Percentiles rank a stretch among this genome's conserved stretches.
Conservation (phyloP, 2,113 vertebrate genomes). For the Gracilinanus agilis region DNA sequence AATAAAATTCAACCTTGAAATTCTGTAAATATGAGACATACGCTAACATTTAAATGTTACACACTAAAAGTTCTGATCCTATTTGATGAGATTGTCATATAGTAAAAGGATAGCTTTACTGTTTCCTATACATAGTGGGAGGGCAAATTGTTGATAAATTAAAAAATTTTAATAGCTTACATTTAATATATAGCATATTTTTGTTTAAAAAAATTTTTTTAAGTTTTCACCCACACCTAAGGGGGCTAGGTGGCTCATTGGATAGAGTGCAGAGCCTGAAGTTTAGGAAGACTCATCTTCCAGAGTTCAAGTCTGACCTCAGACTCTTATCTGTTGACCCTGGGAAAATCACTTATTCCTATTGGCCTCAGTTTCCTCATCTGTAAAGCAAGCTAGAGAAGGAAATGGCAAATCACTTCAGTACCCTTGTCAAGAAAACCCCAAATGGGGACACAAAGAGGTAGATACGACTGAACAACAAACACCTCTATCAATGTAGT, state of each 20-base stretch:
- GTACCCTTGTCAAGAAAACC: not conserved
- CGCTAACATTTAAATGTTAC: slow-evolving; percentile 21
- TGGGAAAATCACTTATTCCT: not conserved
- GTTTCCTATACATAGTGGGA: slow-evolving; percentile 26
- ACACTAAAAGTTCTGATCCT: slow-evolving; percentile 37
- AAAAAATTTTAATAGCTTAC: not conserved
- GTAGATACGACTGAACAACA: not conserved
- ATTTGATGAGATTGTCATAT: slow-evolving; percentile 18
- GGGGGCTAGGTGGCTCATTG: not conserved
- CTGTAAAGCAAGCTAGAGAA: not conserved
- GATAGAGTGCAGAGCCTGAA: not conserved
- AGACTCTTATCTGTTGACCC: not conserved
- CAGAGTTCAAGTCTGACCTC: not conserved
- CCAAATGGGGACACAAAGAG: not conserved
- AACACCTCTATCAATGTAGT: not conserved
- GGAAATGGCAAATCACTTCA: not conserved
- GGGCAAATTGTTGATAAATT: not conserved
- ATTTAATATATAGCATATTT: not conserved
- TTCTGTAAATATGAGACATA: not conserved
- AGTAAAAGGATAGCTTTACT: slow-evolving; percentile 17
- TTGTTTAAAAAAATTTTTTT: not conserved
- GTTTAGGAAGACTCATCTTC: not conserved
- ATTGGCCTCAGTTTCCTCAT: not conserved
- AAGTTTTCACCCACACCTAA: not conserved
- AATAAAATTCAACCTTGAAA: slow-evolving; percentile 22